Percentiles rank a stretch among this genome's conserved stretches.
These are phyloP conservation scores for Molothrus ater DNA, from an alignment of 2,797 vertebrate species.

Conservation along the genomic window DNA sequence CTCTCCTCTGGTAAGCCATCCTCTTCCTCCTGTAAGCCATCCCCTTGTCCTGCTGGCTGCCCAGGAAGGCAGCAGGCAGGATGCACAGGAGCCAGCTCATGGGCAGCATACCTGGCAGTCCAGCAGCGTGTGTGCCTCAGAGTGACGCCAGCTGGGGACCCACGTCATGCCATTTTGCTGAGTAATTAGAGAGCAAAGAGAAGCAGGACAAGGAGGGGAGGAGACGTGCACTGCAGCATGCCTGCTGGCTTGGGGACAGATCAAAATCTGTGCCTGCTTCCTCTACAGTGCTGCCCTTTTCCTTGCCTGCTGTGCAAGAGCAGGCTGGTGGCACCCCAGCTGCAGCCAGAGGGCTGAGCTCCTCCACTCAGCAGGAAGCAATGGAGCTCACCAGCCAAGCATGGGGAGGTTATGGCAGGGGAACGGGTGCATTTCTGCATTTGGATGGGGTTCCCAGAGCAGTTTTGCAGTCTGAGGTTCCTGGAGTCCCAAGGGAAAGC, in stretches of 20 bases:
- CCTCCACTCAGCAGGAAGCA: not conserved
- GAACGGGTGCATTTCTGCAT: not conserved
- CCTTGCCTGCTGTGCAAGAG: not conserved
- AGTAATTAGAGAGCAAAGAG: conserved; percentile 4
- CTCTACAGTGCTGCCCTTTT: not conserved
- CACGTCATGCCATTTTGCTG: not conserved
- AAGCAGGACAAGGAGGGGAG: not conserved
- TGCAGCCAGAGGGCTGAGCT: not conserved
- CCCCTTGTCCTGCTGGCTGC: rapidly evolving
- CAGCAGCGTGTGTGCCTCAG: rapidly evolving
- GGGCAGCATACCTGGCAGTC: not conserved
- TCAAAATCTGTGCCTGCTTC: not conserved
- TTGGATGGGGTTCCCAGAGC: not conserved
- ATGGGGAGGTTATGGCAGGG: not conserved
- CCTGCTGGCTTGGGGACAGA: not conserved
- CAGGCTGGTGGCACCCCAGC: rapidly evolving
- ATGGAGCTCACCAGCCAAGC: not conserved
- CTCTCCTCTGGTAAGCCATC: conserved; percentile 66
- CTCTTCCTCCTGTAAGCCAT: too few species aligned
- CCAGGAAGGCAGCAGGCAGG: not conserved
- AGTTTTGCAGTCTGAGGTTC: not conserved
- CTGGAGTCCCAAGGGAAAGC: not conserved
- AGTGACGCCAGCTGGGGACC: not conserved
- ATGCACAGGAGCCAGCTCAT: not conserved
- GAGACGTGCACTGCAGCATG: not conserved